phyloP scores from a whole-genome alignment of 2,113 vertebrate genomes.

The Bombycilla garrulus region DNA sequence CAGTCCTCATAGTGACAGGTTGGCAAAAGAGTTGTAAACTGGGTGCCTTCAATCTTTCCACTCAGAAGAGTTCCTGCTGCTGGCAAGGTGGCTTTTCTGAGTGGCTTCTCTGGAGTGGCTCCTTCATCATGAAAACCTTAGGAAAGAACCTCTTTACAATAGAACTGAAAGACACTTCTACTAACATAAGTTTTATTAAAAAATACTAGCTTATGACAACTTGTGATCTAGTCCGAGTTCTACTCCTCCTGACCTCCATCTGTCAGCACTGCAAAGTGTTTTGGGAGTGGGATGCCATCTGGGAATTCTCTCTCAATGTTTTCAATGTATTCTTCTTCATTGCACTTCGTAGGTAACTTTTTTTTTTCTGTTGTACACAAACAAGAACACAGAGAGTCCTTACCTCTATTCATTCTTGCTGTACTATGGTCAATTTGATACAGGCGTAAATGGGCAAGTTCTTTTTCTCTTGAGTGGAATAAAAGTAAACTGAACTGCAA shows the following conservation, averaged over 20 bases:
- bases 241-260: background rate
- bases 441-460: background rate
- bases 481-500: background rate
- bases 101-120: background rate
- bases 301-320: background rate
- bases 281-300: background rate
- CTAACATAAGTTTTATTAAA: background rate
- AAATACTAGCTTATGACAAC: background rate
- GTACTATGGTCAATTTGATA: background rate
- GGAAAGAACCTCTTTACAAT: background rate
- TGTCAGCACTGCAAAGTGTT: background rate
- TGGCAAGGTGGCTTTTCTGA: background rate
- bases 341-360: background rate
- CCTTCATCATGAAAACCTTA: background rate
- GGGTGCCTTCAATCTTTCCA: background rate
- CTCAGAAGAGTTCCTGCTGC: background rate
- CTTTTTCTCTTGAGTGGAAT: background rate
- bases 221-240: background rate
- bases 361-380: background rate
- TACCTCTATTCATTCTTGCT: background rate
- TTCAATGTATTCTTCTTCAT: background rate
- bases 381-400: background rate
- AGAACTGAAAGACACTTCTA: background rate
- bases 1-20: background rate
- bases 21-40: background rate